Percentiles rank a stretch among this genome's conserved stretches.
Conservation (phyloP, 2,797 vertebrate species). For the Threskiornis aethiopicus region DNA sequence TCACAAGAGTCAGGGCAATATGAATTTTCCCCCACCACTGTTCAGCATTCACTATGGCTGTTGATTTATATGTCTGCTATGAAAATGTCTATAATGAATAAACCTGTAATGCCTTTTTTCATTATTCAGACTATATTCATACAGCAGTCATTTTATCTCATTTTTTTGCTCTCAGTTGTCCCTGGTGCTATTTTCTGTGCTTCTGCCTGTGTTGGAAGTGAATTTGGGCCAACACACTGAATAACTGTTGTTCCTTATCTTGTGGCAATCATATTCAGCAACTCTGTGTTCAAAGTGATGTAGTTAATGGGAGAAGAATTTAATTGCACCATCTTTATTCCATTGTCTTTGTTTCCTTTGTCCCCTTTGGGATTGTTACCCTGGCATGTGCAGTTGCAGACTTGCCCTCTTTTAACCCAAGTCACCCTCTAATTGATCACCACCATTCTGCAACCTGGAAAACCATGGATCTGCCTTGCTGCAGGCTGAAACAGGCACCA, state of each 20-base stretch:
- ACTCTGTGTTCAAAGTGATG: background rate
- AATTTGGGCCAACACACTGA: background rate
- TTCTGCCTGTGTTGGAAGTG: background rate
- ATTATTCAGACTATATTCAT: background rate
- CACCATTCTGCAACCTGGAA: background rate
- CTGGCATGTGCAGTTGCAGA: background rate
- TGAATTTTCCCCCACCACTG: background rate
- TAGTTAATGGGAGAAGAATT: background rate
- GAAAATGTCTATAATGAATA: background rate
- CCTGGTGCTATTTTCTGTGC: background rate
- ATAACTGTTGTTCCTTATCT: background rate
- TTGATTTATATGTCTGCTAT: background rate
- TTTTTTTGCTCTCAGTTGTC: background rate
- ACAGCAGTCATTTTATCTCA: background rate
- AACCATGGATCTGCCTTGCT: background rate
- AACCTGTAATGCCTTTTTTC: background rate
- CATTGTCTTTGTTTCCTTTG: background rate
- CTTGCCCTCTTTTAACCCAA: background rate
- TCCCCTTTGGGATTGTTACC: background rate
- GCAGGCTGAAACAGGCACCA: background rate
- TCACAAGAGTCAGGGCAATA: background rate
- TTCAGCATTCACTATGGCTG: background rate
- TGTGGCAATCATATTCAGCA: background rate
- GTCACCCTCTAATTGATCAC: background rate
- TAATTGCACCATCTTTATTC: background rate